Evolutionary conservation across 2,888 invertebrate species (phyloP), one percentile per base, ranked within the genome.

Genomic region (Papilio gigon): DNA sequence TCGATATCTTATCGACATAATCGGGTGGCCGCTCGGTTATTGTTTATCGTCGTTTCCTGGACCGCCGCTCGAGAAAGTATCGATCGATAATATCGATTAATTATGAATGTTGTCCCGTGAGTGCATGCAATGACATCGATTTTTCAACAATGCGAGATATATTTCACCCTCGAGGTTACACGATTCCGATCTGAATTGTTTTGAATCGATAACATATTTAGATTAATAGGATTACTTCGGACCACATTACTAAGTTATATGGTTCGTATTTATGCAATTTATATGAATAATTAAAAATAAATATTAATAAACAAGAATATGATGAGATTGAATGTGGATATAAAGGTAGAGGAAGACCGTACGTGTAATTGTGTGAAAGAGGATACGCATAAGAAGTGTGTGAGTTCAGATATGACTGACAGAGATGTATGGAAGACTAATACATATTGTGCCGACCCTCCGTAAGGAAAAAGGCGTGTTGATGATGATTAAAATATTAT

Each of bases 1-100:
- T 71, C 76, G 80, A 85, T 89, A 90, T 85, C 88, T 86, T 89
- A 90, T 90, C 91, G 84, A 86, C 84, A 81, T 82, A 87, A 90
- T 90, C 90, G 84, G 82, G 79, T 83, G 81, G 81, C 80, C 77
- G 78, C 84, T 83, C 79, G 83, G 86, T 89, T 90, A 91, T 91
- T 92, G 90, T 92, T 89, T 91, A 90, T 90, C 90, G 87, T 82
- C 79, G 79, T 82, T 84, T 84, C 85, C 82, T 74, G 73, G 78
- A 76, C 77, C 81, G 77, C 78, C 76, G 76, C 77, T 78, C 81
- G 77, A 78, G 79, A 79, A 80, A 80, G 80, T 80, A 78, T 79
- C 78, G 79, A 79, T 79, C 76, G 74, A 75, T 85, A 79, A 75
- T 81, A 83, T 86, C 87, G 87, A 88, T 87, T 90, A 88, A 89